A percentile compares a stretch with the other conserved stretches of the same genome.
Evolutionary conservation across 1,140 invertebrate genomes (phyloP).

Genomic region (Papilio polyxenes): DNA sequence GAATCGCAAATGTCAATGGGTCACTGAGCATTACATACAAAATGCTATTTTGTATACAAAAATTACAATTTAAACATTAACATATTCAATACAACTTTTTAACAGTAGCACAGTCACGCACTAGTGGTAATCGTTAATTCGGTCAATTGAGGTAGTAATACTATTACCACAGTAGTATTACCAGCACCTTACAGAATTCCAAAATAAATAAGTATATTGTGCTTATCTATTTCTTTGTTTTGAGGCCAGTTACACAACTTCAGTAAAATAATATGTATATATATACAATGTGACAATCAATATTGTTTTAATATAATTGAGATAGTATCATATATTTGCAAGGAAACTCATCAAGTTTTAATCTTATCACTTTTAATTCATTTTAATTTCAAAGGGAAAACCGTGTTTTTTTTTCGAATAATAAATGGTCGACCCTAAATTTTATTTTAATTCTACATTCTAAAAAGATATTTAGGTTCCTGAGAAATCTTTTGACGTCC

Average conservation of each 20-base stretch:
- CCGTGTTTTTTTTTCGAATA: neutral
- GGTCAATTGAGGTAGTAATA: neutral
- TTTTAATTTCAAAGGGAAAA: conserved; percentile 2
- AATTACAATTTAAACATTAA: neutral
- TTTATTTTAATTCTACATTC: conserved; percentile 6
- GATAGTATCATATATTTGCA: neutral
- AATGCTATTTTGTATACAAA: neutral
- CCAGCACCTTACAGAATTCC: too few relatives aligned
- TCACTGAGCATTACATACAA: conserved; percentile 21
- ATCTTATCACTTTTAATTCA: conserved; percentile 5
- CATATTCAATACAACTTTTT: neutral
- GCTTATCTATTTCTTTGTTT: too few relatives aligned
- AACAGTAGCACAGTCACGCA: neutral
- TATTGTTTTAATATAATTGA: too few relatives aligned
- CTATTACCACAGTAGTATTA: too few relatives aligned
- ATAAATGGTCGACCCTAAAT: conserved; percentile 22
- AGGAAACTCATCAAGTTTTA: neutral
- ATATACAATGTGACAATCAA: too few relatives aligned
- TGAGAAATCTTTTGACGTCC: conserved; percentile 3
- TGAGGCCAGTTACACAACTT: too few relatives aligned
- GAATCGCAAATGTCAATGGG: conserved; percentile 30
- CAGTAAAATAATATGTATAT: too few relatives aligned
- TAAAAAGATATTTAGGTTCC: conserved; percentile 34
- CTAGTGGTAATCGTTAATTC: neutral
- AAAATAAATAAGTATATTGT: too few relatives aligned